Conservation (phyloP, 2,888 invertebrate species). For the Malthinus seriepunctatus region DNA sequence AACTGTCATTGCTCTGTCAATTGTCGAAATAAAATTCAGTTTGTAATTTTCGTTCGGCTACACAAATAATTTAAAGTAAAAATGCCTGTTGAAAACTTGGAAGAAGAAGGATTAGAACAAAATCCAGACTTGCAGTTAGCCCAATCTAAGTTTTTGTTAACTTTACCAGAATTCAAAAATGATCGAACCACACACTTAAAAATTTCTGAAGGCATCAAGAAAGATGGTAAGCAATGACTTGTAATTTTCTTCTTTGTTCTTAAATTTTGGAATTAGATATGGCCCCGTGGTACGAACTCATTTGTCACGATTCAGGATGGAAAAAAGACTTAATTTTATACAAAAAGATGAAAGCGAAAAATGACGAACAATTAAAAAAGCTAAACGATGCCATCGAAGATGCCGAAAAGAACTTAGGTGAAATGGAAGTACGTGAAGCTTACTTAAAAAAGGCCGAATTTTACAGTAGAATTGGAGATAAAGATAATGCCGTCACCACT, state of each 20-base stretch:
- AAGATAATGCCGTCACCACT: constrained; percentile 70
- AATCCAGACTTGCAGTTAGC: constrained; percentile 81
- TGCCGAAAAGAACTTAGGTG: constrained; percentile 87
- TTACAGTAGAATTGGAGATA: constrained; percentile 83
- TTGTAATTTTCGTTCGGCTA: not conserved
- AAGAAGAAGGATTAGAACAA: constrained; percentile 63
- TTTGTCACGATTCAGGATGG: constrained; percentile 85
- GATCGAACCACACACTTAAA: constrained; percentile 65
- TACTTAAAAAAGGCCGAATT: constrained; percentile 85
- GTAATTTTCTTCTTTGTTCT: constrained; percentile 47
- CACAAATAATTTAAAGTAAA: constrained; percentile 31
- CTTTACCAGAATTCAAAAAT: constrained; percentile 75
- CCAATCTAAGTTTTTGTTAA: constrained; percentile 85
- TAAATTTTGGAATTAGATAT: constrained; percentile 64
- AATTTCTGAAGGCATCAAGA: constrained; percentile 75
- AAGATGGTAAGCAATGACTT: constrained; percentile 61
- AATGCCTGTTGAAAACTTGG: constrained; percentile 63
- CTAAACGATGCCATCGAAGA: constrained; percentile 86
- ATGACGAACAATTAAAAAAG: constrained; percentile 72
- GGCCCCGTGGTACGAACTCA: constrained; percentile 94
- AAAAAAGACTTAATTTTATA: constrained; percentile 69
- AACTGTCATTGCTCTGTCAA: not conserved
- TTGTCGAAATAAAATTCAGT: not conserved
- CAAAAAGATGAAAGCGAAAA: constrained; percentile 70
- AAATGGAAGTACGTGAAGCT: constrained; percentile 81